Evolutionary conservation across 2,113 vertebrate species (phyloP).

Genomic region (Lipotes vexillifer): DNA sequence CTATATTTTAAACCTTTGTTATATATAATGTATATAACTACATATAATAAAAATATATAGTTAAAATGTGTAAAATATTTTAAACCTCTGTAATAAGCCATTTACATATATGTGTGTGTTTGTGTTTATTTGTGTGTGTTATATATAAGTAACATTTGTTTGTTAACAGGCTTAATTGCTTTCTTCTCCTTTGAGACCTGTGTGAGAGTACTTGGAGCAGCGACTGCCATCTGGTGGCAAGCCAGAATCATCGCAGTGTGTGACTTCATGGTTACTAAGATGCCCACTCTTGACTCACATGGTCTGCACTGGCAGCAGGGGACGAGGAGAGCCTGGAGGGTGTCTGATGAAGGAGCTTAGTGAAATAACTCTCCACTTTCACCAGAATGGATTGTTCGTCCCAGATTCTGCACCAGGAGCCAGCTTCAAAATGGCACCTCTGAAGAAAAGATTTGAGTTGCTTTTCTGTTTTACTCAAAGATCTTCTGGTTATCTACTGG

Average conservation of each 20-base stretch:
- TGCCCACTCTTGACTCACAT: background rate
- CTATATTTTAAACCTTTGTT: background rate
- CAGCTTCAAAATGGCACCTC: background rate
- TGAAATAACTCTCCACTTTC: background rate
- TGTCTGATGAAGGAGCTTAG: background rate
- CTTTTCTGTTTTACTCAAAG: constrained; percentile 17
- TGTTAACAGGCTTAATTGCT: constrained; percentile 29
- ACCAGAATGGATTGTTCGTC: background rate
- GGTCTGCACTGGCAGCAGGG: background rate
- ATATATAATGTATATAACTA: background rate
- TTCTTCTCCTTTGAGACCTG: background rate
- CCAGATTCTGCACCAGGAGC: background rate
- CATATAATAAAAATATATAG: background rate
- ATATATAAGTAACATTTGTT: background rate
- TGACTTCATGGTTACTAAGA: background rate
- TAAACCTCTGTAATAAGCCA: background rate
- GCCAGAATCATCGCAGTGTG: background rate
- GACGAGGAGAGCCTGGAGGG: background rate
- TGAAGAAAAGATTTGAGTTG: background rate
- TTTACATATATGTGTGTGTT: background rate
- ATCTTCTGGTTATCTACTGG: background rate
- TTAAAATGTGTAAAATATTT: background rate
- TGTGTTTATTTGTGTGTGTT: background rate
- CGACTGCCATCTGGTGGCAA: constrained; percentile 72
- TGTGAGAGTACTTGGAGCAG: constrained; percentile 4